phyloP scores from a whole-genome alignment of 1,140 invertebrate genomes.

The Brachionus asplanchnoidis region DNA sequence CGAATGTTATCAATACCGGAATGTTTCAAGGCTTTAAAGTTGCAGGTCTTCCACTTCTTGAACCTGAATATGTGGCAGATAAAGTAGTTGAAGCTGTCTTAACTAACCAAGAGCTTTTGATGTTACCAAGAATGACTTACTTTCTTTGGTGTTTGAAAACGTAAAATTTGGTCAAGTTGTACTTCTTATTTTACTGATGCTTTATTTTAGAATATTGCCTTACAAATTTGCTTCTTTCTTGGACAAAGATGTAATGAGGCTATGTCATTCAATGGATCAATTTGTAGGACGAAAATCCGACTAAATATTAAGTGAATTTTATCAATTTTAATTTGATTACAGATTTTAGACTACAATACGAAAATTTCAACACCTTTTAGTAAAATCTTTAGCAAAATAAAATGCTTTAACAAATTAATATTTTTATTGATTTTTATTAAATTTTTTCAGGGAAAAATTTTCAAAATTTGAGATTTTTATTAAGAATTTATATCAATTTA shows the following conservation, averaged over 20 bases:
- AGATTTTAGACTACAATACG: too few relatives aligned
- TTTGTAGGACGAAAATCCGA: conserved; percentile 15
- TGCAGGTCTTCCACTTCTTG: conserved; percentile 67
- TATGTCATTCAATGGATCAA: not conserved
- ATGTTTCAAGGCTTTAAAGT: conserved; percentile 74
- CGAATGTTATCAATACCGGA: conserved; percentile 87
- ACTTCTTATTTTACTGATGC: not conserved
- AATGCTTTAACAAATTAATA: too few relatives aligned
- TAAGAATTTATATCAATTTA: too few relatives aligned
- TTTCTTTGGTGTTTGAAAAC: conserved; percentile 59
- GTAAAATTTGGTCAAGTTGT: conserved; percentile 44
- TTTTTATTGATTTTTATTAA: too few relatives aligned
- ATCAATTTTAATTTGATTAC: too few relatives aligned
- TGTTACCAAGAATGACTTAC: conserved; percentile 72
- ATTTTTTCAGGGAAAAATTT: too few relatives aligned
- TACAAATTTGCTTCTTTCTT: not conserved
- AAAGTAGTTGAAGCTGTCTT: conserved; percentile 74
- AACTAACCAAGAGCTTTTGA: conserved; percentile 70
- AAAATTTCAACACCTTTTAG: too few relatives aligned
- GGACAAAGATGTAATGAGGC: not conserved
- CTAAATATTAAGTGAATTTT: not conserved
- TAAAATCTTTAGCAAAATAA: too few relatives aligned
- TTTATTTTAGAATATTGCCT: conserved; percentile 14
- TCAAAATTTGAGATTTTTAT: too few relatives aligned
- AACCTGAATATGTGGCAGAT: conserved; percentile 77